Evolutionary conservation across 2,888 invertebrate genomes (phyloP), one percentile per base, ranked within the genome.

Genomic region (Acleris cristana): DNA sequence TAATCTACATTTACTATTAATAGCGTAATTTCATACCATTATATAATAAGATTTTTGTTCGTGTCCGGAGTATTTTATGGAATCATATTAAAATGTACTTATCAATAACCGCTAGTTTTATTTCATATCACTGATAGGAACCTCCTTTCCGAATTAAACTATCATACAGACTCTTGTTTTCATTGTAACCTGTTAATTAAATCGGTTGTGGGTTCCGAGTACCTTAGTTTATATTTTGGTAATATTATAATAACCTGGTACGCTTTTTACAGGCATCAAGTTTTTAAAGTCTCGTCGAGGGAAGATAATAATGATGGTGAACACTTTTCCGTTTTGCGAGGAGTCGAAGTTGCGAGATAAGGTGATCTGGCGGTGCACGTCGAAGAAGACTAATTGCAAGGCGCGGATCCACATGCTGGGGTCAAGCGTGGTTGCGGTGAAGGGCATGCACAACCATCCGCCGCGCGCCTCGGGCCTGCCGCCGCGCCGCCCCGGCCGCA

Each of bases 71-170:
- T 89, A 90, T 92, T 90, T 91, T 92, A 91, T 92, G 91, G 86
- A 89, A 88, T 88, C 84, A 87, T 88, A 91, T 88, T 91, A 92
- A 88, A 92, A 89, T 91, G 92, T 92, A 92, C 90, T 91, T 92
- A 91, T 89, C 84, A 90, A 87, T 86, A 85, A 91, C 78, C 89
- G 90, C 76, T 87, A 34, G 90, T 92, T 90, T 92, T 72, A 89
- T 89, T 92, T 86, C 21, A 59, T 44, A 18, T 59, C 66, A 34
- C 26, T 64, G 51, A 21, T 8, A 51, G 21, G 59, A 12, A 55
- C 18, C 34, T 56, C 59, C 44, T 19, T n/a, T 21, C n/a, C 26
- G 54, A 61, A 48, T 18, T 51, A 57, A 57, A 64, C 4, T 19
- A 53, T 63, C 54, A 49, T 34, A 59, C 44, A 18, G 26, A 34